A percentile compares a stretch with the other conserved stretches of the same genome.
These are phyloP conservation scores for Euplexia lucipara DNA, from an alignment of 2,888 invertebrate species.

Conservation along the genomic window DNA sequence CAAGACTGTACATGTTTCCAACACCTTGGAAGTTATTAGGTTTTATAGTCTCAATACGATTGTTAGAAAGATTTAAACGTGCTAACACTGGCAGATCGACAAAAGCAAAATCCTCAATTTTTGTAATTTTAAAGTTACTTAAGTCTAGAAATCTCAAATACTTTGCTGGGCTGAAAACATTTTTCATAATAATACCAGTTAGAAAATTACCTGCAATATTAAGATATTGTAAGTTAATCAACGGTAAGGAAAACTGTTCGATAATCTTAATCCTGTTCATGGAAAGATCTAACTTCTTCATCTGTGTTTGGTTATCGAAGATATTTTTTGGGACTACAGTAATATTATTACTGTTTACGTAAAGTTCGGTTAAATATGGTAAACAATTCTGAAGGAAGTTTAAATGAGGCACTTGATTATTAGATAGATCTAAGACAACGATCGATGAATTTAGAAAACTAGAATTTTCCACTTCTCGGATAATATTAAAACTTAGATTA, in stretches of 20 bases:
- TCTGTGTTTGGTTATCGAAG: conserved; percentile 72
- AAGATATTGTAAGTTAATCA: conserved; percentile 80
- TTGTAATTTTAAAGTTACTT: conserved; percentile 75
- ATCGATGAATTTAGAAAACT: conserved; percentile 73
- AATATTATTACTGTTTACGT: conserved; percentile 78
- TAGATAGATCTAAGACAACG: conserved; percentile 77
- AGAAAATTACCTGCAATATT: conserved; percentile 75
- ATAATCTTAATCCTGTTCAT: conserved; percentile 76
- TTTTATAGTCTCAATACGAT: conserved; percentile 74
- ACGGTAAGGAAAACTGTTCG: conserved; percentile 76
- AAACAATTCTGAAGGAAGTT: conserved; percentile 74
- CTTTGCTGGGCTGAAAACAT: conserved; percentile 79
- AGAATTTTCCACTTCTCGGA: conserved; percentile 70
- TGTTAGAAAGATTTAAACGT: conserved; percentile 80
- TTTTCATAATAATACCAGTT: conserved; percentile 70
- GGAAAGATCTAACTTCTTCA: conserved; percentile 80
- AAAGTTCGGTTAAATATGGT: conserved; percentile 74
- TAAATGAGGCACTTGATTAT: conserved; percentile 73
- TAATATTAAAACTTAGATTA: conserved; percentile 79
- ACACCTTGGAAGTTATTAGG: conserved; percentile 77
- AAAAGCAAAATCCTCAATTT: conserved; percentile 77
- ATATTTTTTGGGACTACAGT: conserved; percentile 62
- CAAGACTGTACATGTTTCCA: conserved; percentile 80
- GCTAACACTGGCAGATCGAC: conserved; percentile 77
- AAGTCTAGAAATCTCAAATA: conserved; percentile 80